Evolutionary conservation across 1,140 invertebrate genomes (phyloP), one percentile per base, ranked within the genome.

Genomic region (Lordiphosa clarofinis): DNA sequence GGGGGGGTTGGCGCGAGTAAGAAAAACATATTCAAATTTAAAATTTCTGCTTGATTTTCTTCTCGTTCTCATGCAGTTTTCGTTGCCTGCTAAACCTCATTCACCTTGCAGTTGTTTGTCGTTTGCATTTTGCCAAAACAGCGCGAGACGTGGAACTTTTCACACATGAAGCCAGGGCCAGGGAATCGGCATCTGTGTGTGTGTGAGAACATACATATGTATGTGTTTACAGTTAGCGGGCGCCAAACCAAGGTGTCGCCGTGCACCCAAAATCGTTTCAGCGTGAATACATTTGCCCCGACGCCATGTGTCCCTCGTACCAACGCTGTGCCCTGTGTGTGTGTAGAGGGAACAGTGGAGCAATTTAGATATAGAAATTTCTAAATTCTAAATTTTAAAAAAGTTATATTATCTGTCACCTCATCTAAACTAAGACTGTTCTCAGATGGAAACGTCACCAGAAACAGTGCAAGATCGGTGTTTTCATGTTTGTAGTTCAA

Each of bases 11-110:
- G 49, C 24, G 24, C 24, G 24, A 28, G 59, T 44, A 78, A 73
- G 76, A 79, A 79, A 81, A 81, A 81, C 75, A 81, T 82, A 81
- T 81, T 81, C 75, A 81, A 81, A 81, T 82, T 81, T 82, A 63
- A 81, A 72, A 82, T 71, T 75, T 79, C 57, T 60, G 58, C 76
- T 65, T 60, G 75, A 81, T 81, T 81, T 79, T 71, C 62, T 54
- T 56, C 46, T 33, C 44, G 24, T 38, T 37, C 12, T 33, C 33
- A 49, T 49, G 47, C 47, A 49, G 24, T 28, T 37, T 35, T 42
- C 38, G 36, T 56, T 60, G 47, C 36, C 53, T 59, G 40, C 15
- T 35, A 10, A 49, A 36, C 8, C 28, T 38, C 42, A 13, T 21
- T 31, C 52, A 53, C 44, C 42, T 48, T 62, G 40, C 39, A 53